Percentiles rank a stretch among this genome's conserved stretches.
These are phyloP conservation scores for Cheilosia soror DNA, from an alignment of 2,888 invertebrate genomes.

Conservation along the genomic window DNA sequence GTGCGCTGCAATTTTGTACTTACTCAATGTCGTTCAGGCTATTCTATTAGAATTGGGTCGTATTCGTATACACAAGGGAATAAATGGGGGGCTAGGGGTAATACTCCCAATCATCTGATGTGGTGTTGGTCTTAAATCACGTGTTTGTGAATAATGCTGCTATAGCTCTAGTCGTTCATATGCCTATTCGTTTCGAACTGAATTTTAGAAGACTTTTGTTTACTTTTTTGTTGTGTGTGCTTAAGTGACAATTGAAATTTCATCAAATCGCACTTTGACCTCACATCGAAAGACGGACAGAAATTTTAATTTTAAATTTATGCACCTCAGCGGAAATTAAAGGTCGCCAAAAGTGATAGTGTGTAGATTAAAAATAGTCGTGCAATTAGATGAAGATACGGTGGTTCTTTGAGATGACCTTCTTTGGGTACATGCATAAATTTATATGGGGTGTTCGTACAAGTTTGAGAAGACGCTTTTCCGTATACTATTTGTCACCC, in stretches of 20 bases:
- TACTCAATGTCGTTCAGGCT: background rate
- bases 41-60: constrained; percentile 6
- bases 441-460: too few species aligned
- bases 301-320: constrained; percentile 23
- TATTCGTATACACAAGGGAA: background rate
- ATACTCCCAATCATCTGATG: constrained; percentile 17
- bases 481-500: too few species aligned
- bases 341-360: background rate
- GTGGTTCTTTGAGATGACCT: too few species aligned
- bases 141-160: constrained; percentile 39
- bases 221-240: background rate
- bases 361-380: background rate
- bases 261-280: constrained; percentile 68
- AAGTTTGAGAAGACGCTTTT: too few species aligned
- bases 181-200: background rate
- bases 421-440: too few species aligned
- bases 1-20: constrained; percentile 13
- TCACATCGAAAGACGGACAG: constrained; percentile 42
- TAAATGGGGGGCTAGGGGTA: constrained; percentile 1
- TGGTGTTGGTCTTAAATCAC: constrained; percentile 38
- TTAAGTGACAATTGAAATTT: constrained; percentile 51
- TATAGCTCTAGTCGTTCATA: background rate
- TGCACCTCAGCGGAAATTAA: background rate
- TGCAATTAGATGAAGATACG: background rate
- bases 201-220: background rate